Base-by-base conservation (phyloP, 2,888 invertebrate genomes). In the Chymomyza fuscimana region DNA sequence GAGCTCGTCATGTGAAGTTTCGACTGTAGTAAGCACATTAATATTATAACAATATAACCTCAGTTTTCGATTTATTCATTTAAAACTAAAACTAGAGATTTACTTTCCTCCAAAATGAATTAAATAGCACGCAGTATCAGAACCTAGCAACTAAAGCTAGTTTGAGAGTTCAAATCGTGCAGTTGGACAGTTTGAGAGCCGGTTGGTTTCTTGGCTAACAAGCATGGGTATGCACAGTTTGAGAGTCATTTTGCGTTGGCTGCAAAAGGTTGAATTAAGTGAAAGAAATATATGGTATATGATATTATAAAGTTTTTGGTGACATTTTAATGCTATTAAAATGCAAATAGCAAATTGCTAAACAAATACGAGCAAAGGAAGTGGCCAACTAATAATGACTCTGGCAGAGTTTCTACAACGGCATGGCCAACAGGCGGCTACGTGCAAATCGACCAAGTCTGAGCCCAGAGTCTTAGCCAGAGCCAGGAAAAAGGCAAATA, bases 281-380 rank as follows among this genome's bases (percentile, higher is more conserved):
- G 40, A 46, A 46, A 12, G 40, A 46, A 25, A 25, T 25, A 25
- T 25, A 12, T 46, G 4, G 4, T 46, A 46, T 46, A 46, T 46
- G 4, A 46, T 12, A 12, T 46, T 4, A 46, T 10, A 46, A 46
- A 46, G 40, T 46, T 54, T 69, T 72, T 72, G 73, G 50, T 70
- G 70, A 69, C 66, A 71, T 66, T 69, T 68, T 25, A 69, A 61
- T 69, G 74, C 63, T 63, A 83, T 77, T 77, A 70, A 66, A 72
- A 80, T 78, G 78, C 69, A 76, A 84, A 70, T 67, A 64, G 36
- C 66, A 66, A 69, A 69, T 67, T 77, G 73, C 54, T 69, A 40
- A 65, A 46, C 51, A 51, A 68, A 63, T 58, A 67, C 69, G 63
- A 65, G 70, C 63, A 67, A 16, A n/a, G 36, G 67, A 19, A 51